Conservation (phyloP, 64 coral and sea anemone species). For the Dendronephthya gigantea region DNA sequence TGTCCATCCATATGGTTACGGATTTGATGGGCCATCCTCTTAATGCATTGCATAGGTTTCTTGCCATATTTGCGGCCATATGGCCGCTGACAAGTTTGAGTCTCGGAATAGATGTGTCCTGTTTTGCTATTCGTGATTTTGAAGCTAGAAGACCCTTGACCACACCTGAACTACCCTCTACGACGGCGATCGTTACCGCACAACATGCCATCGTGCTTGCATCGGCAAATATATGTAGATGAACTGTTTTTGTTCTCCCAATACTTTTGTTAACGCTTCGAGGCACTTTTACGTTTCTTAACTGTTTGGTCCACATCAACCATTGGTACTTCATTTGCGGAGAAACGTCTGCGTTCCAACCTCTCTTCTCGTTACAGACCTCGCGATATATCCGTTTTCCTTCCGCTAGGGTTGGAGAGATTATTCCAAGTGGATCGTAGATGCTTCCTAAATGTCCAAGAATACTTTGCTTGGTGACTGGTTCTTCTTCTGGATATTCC, state of each 20-base stretch:
- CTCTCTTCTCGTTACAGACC: conserved; percentile 18
- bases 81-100: neutral
- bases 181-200: neutral
- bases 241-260: neutral
- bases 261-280: neutral
- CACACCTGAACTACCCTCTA: neutral
- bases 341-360: conserved; percentile 5
- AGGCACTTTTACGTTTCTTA: conserved; percentile 17
- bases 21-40: conserved; percentile 19
- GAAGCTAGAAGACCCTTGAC: neutral
- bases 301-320: conserved; percentile 9
- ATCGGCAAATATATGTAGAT: conserved; percentile 25
- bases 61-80: neutral
- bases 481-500: neutral
- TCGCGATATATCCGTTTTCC: conserved; percentile 30
- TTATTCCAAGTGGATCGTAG: conserved; percentile 24
- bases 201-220: conserved; percentile 16
- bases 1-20: conserved; percentile 53
- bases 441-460: conserved; percentile 16
- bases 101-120: neutral
- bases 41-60: conserved; percentile 30
- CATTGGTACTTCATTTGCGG: neutral
- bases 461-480: conserved; percentile 19
- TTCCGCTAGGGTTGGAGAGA: conserved; percentile 16
- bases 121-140: neutral